phyloP scores from a whole-genome alignment of 2,113 vertebrate genomes.

The Syrmaticus mikado region DNA sequence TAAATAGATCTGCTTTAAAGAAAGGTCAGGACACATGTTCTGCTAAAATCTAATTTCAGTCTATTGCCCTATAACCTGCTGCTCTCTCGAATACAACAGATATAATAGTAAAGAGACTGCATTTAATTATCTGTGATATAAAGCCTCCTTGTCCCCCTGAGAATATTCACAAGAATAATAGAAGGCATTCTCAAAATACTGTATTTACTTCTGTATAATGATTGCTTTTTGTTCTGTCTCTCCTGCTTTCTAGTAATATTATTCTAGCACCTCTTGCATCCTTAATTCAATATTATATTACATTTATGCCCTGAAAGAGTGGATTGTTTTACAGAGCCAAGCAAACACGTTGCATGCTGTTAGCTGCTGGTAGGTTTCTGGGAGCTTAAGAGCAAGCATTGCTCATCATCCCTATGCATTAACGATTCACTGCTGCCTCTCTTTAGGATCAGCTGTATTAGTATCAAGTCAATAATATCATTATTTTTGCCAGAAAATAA shows the following conservation, averaged over 20 bases:
- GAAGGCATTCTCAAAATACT: constrained; percentile 37
- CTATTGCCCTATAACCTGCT: constrained; percentile 82
- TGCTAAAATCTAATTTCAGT: constrained; percentile 91
- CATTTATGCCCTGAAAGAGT: neutral
- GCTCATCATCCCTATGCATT: neutral
- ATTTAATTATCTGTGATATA: constrained; percentile 81
- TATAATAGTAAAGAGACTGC: constrained; percentile 76
- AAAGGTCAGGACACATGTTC: constrained; percentile 98
- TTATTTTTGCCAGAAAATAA: constrained; percentile 58
- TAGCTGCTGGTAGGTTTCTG: neutral
- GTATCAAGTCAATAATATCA: constrained; percentile 68
- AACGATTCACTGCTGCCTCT: constrained; percentile 24
- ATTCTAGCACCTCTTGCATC: neutral
- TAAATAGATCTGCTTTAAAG: constrained; percentile 91
- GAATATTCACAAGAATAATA: constrained; percentile 75
- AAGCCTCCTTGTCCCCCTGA: constrained; percentile 58
- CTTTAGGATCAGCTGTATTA: constrained; percentile 49
- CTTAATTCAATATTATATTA: neutral
- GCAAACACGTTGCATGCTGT: neutral
- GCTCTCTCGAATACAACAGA: constrained; percentile 75
- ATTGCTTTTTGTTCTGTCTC: neutral
- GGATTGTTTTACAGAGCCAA: neutral
- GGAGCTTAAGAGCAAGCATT: neutral
- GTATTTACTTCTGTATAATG: constrained; percentile 23
- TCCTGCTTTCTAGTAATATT: constrained; percentile 40